Evolutionary conservation across 92 coral and sea anemone genomes (phyloP).

Genomic region (Micromussa lordhowensis): DNA sequence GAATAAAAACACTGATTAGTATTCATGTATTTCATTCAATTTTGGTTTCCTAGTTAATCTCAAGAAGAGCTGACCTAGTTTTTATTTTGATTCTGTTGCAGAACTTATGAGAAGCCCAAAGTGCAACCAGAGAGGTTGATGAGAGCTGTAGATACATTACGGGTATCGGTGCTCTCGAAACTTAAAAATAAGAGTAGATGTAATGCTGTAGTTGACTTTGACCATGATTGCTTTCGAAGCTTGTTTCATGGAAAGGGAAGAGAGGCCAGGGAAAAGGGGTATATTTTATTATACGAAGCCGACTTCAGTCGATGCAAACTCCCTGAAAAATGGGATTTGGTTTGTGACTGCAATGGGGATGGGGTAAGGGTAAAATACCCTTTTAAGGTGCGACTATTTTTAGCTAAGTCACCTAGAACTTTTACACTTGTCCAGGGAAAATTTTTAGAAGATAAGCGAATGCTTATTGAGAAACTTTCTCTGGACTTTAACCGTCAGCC

Average conservation of each 20-base stretch:
- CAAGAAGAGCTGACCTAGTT: neutral
- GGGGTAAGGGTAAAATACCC: conserved; percentile 44
- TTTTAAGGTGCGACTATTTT: conserved; percentile 44
- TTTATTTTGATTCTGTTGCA: conserved; percentile 27
- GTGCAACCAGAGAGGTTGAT: conserved; percentile 32
- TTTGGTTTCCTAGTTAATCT: neutral
- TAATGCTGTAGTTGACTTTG: conserved; percentile 21
- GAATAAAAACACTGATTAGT: too few relatives aligned
- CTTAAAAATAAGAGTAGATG: conserved; percentile 7
- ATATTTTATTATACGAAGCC: conserved; percentile 21
- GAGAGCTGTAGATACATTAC: conserved; percentile 6
- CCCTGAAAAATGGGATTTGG: conserved; percentile 56
- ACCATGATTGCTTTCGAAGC: conserved; percentile 26
- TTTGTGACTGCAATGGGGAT: conserved; percentile 47
- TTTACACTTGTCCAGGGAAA: neutral
- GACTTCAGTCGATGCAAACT: conserved; percentile 28
- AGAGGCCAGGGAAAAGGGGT: conserved; percentile 31
- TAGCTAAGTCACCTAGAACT: conserved; percentile 33
- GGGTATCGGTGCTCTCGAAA: conserved; percentile 22
- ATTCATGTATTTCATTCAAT: too few relatives aligned
- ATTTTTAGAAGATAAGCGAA: conserved; percentile 25
- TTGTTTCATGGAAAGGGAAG: conserved; percentile 58
- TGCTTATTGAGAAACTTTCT: conserved; percentile 51
- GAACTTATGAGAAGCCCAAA: conserved; percentile 36
- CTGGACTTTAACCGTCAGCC: neutral